These are phyloP conservation scores for Rhyzopertha dominica DNA, from an alignment of 1,140 invertebrate species.

Conservation along the genomic window DNA sequence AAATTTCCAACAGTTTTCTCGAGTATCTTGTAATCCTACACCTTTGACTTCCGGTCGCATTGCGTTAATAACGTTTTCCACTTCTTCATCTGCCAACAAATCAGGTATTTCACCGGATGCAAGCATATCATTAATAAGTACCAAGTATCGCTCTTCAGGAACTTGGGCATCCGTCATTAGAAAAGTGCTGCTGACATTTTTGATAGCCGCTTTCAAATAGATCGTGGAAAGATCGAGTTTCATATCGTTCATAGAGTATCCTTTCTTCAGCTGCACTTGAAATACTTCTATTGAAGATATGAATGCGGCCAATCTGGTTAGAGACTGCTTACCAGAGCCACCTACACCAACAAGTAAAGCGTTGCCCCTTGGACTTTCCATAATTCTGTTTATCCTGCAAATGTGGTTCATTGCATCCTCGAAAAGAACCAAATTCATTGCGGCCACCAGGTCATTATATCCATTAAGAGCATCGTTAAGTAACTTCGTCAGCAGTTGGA, in stretches of 20 bases:
- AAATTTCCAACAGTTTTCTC: slow-evolving; percentile 93
- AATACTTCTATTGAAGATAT: slow-evolving; percentile 87
- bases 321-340: slow-evolving; percentile 89
- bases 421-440: slow-evolving; percentile 94
- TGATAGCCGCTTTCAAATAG: slow-evolving; percentile 83
- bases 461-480: slow-evolving; percentile 74
- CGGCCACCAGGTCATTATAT: slow-evolving; percentile 81
- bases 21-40: slow-evolving; percentile 74
- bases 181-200: slow-evolving; percentile 82
- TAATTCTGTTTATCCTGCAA: slow-evolving; percentile 86
- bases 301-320: slow-evolving; percentile 80
- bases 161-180: slow-evolving; percentile 93
- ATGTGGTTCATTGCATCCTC: slow-evolving; percentile 92
- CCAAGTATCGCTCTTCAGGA: slow-evolving; percentile 84
- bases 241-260: slow-evolving; percentile 79
- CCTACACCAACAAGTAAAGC: slow-evolving; percentile 90
- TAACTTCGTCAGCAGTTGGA: slow-evolving; percentile 67
- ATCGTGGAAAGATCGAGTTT: slow-evolving; percentile 76
- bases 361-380: slow-evolving; percentile 87
- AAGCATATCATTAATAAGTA: slow-evolving; percentile 89
- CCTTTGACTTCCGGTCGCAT: slow-evolving; percentile 83
- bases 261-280: slow-evolving; percentile 85
- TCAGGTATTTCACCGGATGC: slow-evolving; percentile 92
- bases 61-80: slow-evolving; percentile 79
- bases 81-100: slow-evolving; percentile 84